A percentile compares a stretch with the other conserved stretches of the same genome.
Evolutionary conservation across 1,140 invertebrate species (phyloP).

Genomic region (Littorina saxatilis): DNA sequence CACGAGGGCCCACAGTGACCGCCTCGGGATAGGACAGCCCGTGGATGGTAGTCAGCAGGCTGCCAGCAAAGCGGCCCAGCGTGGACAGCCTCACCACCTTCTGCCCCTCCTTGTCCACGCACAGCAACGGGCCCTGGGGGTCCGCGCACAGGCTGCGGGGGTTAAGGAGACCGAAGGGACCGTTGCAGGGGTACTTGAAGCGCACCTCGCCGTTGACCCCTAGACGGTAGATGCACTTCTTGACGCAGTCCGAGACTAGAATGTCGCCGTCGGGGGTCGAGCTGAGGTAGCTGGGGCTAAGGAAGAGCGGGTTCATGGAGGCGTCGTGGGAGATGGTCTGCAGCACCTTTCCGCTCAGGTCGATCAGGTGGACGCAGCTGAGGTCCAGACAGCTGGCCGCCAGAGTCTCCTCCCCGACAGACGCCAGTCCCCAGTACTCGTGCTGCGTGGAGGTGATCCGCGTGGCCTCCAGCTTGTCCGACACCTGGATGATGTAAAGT

Average conservation of each 20-base stretch:
- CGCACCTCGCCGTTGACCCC: background rate
- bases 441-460: background rate
- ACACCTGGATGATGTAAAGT: slow-evolving; percentile 8
- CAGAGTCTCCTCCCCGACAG: background rate
- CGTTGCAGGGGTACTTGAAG: slow-evolving; percentile 29
- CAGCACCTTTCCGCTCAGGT: background rate
- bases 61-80: slow-evolving; percentile 8
- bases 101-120: slow-evolving; percentile 16
- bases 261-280: background rate
- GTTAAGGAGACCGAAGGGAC: slow-evolving; percentile 17
- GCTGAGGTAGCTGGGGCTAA: background rate
- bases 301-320: slow-evolving; percentile 19
- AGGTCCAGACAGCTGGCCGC: slow-evolving; percentile 13
- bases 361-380: slow-evolving; percentile 7
- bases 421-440: slow-evolving; percentile 26
- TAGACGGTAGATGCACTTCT: slow-evolving; percentile 24
- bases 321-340: slow-evolving; percentile 25
- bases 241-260: slow-evolving; percentile 16
- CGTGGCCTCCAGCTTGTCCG: slow-evolving; percentile 15
- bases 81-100: slow-evolving; percentile 27
- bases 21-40: slow-evolving; percentile 21
- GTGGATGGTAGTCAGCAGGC: slow-evolving; percentile 15
- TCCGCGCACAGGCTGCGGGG: background rate
- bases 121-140: slow-evolving; percentile 4
- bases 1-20: background rate